A percentile compares a stretch with the other conserved stretches of the same genome.
These are phyloP conservation scores for Pangasius sanitwongsei DNA, from an alignment of 2,797 vertebrate genomes.

Conservation along the genomic window DNA sequence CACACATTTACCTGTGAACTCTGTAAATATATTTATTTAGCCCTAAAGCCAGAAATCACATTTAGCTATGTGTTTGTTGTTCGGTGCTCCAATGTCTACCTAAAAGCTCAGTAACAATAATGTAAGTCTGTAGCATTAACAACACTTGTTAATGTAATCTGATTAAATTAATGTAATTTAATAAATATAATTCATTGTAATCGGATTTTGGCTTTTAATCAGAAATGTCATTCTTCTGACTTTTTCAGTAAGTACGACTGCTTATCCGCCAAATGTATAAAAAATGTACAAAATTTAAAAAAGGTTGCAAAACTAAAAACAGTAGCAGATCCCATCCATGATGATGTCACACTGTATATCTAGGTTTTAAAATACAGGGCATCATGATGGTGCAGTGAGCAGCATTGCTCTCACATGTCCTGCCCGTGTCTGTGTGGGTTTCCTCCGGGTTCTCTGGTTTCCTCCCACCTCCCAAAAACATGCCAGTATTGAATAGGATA, in stretches of 20 bases:
- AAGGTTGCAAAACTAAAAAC: background rate
- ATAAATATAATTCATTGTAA: background rate
- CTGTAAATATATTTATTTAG: slow-evolving; percentile 12
- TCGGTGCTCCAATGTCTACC: no score
- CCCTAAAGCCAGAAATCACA: background rate
- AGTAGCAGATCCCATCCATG: background rate
- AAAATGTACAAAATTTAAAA: background rate
- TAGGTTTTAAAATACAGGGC: background rate
- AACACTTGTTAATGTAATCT: background rate
- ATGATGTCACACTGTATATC: background rate
- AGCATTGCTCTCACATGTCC: background rate
- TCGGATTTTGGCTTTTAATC: background rate
- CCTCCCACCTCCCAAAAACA: background rate
- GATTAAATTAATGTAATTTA: no score
- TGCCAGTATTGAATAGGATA: background rate
- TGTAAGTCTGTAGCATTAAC: background rate
- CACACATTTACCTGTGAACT: slow-evolving; percentile 11
- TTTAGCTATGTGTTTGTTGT: background rate
- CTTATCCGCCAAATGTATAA: background rate
- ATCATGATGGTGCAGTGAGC: background rate
- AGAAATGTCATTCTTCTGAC: background rate
- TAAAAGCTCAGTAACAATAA: background rate
- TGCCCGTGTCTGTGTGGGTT: background rate
- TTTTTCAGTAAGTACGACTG: background rate
- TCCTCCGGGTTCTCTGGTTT: background rate